Percentiles rank a stretch among this genome's conserved stretches.
Conservation (phyloP, 2,888 invertebrate species). For the Sesia bembeciformis region DNA sequence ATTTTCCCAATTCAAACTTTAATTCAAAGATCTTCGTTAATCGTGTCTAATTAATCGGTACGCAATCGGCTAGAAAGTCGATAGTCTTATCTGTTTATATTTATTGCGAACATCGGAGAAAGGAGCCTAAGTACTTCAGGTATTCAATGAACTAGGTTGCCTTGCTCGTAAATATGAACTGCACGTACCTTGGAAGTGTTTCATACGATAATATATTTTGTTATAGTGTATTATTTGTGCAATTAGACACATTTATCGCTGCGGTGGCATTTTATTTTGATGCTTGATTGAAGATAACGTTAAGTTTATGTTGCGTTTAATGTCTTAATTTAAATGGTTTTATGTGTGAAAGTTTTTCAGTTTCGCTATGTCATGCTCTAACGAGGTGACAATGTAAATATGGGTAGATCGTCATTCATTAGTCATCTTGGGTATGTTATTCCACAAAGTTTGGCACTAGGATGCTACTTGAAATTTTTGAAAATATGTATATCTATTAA, state of each 20-base stretch:
- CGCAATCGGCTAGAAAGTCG: slow-evolving; percentile 64
- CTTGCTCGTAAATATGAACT: slow-evolving; percentile 30
- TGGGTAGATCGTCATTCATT: no score
- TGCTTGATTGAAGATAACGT: background rate
- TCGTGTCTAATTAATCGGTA: slow-evolving; percentile 69
- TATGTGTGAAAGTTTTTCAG: slow-evolving; percentile 20
- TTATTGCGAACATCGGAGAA: slow-evolving; percentile 50
- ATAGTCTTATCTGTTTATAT: slow-evolving; percentile 30
- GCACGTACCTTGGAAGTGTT: slow-evolving; percentile 22
- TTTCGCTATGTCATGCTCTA: no score
- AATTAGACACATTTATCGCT: background rate
- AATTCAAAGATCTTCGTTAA: slow-evolving; percentile 43
- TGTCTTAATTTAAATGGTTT: slow-evolving; percentile 6
- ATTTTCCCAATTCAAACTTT: no score
- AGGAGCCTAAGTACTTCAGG: slow-evolving; percentile 44
- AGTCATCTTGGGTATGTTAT: no score
- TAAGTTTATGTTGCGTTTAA: slow-evolving; percentile 4
- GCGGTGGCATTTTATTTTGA: background rate
- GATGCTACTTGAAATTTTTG: no score
- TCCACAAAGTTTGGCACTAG: no score
- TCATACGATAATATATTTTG: slow-evolving; percentile 12
- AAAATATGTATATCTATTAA: no score
- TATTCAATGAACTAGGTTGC: slow-evolving; percentile 32
- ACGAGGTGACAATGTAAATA: no score
- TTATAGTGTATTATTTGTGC: background rate